Conservation (phyloP, 2,888 invertebrate genomes). For the Pammene fasciana region DNA sequence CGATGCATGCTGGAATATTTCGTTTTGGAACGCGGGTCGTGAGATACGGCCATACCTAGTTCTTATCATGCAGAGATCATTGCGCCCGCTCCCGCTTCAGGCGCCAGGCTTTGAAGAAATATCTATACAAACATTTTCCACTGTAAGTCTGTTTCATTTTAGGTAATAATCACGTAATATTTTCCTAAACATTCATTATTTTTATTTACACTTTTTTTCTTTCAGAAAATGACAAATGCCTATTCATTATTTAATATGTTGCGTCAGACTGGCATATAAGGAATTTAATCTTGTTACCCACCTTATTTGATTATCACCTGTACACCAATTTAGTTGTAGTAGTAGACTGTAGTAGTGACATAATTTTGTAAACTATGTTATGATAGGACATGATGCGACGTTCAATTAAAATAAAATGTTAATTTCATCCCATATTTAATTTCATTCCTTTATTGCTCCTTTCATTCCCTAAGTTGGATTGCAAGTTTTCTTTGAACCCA, state of each 20-base stretch:
- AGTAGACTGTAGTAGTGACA: too few species aligned
- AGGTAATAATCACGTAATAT: too few species aligned
- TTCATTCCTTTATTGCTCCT: too few species aligned
- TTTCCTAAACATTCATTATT: too few species aligned
- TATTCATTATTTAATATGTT: slow-evolving; percentile 70
- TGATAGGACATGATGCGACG: too few species aligned
- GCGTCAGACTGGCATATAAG: slow-evolving; percentile 52
- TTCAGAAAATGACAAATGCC: slow-evolving; percentile 65
- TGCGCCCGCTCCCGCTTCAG: slow-evolving; percentile 59
- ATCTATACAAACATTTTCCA: slow-evolving; percentile 67
- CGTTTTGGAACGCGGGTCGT: slow-evolving; percentile 66
- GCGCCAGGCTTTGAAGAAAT: slow-evolving; percentile 64
- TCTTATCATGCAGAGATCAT: slow-evolving; percentile 66
- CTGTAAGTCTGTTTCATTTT: too few species aligned
- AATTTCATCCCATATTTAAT: too few species aligned
- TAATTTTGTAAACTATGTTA: too few species aligned
- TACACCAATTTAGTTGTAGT: too few species aligned
- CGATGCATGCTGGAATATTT: slow-evolving; percentile 62
- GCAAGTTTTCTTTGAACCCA: too few species aligned
- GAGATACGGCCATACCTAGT: slow-evolving; percentile 64
- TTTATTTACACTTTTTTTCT: slow-evolving; percentile 26
- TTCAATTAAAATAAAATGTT: too few species aligned
- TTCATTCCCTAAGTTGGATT: too few species aligned
- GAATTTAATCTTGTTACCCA: background rate
- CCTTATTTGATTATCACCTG: background rate